phyloP scores from a whole-genome alignment of 2,888 invertebrate species.

The Sarcophaga variegata region DNA sequence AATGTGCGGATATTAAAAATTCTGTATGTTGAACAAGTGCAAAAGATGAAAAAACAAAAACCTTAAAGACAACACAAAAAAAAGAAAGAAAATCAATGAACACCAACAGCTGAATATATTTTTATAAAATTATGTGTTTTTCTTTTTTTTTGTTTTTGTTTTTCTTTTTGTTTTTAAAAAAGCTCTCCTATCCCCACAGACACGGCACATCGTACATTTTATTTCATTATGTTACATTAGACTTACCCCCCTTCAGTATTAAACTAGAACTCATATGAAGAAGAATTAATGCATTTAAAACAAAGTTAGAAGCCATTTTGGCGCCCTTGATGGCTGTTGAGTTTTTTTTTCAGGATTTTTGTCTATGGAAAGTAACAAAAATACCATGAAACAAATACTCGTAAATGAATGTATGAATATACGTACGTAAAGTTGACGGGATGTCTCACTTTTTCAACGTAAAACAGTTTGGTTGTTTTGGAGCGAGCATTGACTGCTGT shows the following conservation, averaged over 20 bases:
- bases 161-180: conserved; percentile 5
- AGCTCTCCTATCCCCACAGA: background rate
- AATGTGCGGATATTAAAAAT: conserved; percentile 62
- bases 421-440: conserved; percentile 28
- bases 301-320: conserved; percentile 70
- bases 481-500: conserved; percentile 43
- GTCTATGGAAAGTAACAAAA: conserved; percentile 5
- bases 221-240: conserved; percentile 36
- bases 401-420: background rate
- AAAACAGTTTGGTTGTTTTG: background rate
- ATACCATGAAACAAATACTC: background rate
- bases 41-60: conserved; percentile 39
- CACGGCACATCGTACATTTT: background rate
- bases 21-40: conserved; percentile 61
- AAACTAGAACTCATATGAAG: conserved; percentile 52
- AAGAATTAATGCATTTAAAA: conserved; percentile 69
- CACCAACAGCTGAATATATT: conserved; percentile 63
- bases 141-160: background rate
- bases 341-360: conserved; percentile 32
- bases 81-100: conserved; percentile 52
- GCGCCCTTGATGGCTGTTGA: conserved; percentile 64
- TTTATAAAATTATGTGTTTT: conserved; percentile 30
- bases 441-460: conserved; percentile 35
- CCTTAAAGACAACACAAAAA: background rate
- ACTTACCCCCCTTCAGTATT: conserved; percentile 10